Percentiles rank a stretch among this genome's conserved stretches.
phyloP scores from a whole-genome alignment of 1,140 invertebrate genomes.

The Neelides sp. region DNA sequence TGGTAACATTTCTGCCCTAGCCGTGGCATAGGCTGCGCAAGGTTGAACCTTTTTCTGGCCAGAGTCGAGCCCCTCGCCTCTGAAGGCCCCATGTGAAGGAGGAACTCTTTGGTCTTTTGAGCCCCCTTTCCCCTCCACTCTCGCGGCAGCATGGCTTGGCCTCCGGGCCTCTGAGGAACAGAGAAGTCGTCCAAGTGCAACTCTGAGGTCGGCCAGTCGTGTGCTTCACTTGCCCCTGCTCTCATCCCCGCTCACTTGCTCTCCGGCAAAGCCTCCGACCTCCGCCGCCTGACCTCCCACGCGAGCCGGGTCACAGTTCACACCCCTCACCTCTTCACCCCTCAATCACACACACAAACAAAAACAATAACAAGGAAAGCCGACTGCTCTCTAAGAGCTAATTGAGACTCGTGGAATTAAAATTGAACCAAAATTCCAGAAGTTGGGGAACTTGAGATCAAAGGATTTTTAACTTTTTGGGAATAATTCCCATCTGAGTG shows the following conservation, averaged over 20 bases:
- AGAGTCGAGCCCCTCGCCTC: constrained; percentile 18
- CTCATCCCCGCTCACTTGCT: constrained; percentile 17
- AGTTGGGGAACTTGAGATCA: too few relatives aligned
- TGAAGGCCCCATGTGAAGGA: constrained; percentile 13
- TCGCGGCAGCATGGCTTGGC: constrained; percentile 2
- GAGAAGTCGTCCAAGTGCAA: constrained; percentile 29
- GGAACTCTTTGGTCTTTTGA: constrained; percentile 9
- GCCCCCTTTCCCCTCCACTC: constrained; percentile 8
- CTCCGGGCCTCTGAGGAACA: constrained; percentile 5
- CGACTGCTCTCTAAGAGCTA: too few relatives aligned
- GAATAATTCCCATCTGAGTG: too few relatives aligned
- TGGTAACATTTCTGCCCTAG: constrained; percentile 19
- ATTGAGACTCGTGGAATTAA: too few relatives aligned
- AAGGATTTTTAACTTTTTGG: too few relatives aligned
- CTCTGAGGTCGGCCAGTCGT: constrained; percentile 30
- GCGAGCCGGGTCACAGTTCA: too few relatives aligned
- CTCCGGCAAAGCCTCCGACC: neutral
- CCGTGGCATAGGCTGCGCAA: constrained; percentile 25
- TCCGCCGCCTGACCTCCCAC: neutral
- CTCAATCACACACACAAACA: too few relatives aligned
- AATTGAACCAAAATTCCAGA: too few relatives aligned
- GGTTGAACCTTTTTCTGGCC: constrained; percentile 26
- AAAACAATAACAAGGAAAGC: too few relatives aligned
- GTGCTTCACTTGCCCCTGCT: constrained; percentile 26
- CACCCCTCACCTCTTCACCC: too few relatives aligned